Evolutionary conservation across 2,888 invertebrate species (phyloP).

Genomic region (Rugalucina vietnamica): DNA sequence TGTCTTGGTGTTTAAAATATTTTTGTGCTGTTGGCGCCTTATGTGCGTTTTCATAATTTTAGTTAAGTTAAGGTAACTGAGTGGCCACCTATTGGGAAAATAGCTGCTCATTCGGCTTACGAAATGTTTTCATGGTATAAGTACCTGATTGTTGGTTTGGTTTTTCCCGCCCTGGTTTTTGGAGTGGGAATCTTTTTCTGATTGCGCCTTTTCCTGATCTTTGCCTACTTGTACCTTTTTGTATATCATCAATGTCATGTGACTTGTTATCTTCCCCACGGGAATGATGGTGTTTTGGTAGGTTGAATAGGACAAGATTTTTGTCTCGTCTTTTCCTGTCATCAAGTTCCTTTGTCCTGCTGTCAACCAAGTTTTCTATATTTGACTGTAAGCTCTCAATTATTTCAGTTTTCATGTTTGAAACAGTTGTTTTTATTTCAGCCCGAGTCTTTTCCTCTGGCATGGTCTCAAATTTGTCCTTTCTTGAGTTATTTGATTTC

Average conservation of each 20-base stretch:
- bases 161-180: too few species aligned
- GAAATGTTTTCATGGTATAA: too few species aligned
- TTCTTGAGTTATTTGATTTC: not conserved
- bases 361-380: not conserved
- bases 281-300: not conserved
- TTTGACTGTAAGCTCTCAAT: not conserved
- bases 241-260: not conserved
- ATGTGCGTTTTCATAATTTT: too few species aligned
- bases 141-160: too few species aligned
- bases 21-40: too few species aligned
- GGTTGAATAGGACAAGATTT: not conserved
- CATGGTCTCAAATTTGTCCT: not conserved
- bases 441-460: not conserved
- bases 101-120: too few species aligned
- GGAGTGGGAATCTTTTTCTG: too few species aligned
- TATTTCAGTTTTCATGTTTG: constrained; percentile 4
- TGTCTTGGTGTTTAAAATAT: too few species aligned
- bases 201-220: too few species aligned
- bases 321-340: not conserved
- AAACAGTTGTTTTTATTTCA: not conserved
- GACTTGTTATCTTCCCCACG: not conserved
- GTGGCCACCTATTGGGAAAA: too few species aligned
- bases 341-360: not conserved
- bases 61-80: too few species aligned
- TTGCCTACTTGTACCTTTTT: too few species aligned